Evolutionary conservation across 2,888 invertebrate genomes (phyloP), one percentile per base, ranked within the genome.

Genomic region (Callyntrura guangdongensis): DNA sequence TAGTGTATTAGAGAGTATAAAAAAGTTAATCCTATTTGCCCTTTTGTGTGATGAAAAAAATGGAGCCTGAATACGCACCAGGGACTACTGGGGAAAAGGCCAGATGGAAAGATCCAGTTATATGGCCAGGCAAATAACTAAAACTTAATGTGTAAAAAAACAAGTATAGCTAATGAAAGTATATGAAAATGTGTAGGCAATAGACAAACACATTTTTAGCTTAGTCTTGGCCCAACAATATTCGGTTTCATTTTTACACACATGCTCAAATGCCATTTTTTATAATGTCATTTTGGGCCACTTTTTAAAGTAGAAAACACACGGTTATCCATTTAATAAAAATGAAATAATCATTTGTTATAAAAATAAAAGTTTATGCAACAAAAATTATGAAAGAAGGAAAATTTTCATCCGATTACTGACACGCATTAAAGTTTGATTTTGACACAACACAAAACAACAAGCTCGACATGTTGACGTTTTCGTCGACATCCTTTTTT

Each of bases 21-120:
- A 49, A 83, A 84, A 82, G 49, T n/a, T 67, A 84, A 84, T 84
- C 83, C 83, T 67, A 84, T 84, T 67, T 84, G 22, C 47, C 11
- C 20, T 25, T 82, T 82, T 56, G 36, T 12, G 36, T 61, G 59
- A 59, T 20, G 47, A 47, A 47, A 72, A n/a, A 72, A 72, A 72
- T 47, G 20, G 17, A 72, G 47, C 0, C 59, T 59, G 59, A 59
- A 17, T 59, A 17, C n/a, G 17, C 14, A 25, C 36, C 2, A 36
- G 36, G 36, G 64, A 25, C 22, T 11, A 64, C n/a, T 64, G 22
- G 74, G 17, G 53, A 67, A 84, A 67, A 84, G 12, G 47, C 14
- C 6, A 67, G 61, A 83, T 64, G 64, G 49, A 67, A 36, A 67
- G 67, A 82, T 82, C 61, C 6, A 82, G 47, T 82, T 81, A 59